A percentile compares a stretch with the other conserved stretches of the same genome.
Evolutionary conservation across 2,113 vertebrate species (phyloP).

Genomic region (Platichthys stellatus): DNA sequence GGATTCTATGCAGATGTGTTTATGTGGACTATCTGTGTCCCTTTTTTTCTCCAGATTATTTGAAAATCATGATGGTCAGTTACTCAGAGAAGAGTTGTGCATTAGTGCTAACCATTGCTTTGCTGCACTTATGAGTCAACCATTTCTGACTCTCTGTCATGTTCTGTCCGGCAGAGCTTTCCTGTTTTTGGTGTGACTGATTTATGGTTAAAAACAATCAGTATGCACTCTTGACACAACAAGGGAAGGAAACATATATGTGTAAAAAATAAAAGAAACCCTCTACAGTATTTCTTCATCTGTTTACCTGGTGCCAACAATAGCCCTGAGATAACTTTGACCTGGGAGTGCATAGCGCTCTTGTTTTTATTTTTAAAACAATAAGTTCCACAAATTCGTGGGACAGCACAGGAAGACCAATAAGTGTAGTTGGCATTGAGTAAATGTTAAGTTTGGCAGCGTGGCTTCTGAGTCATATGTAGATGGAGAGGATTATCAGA

Average conservation of each 20-base stretch:
- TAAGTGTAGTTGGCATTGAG: conserved; percentile 61
- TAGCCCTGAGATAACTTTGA: conserved; percentile 43
- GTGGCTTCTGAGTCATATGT: conserved; percentile 51
- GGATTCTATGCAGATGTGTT: neutral
- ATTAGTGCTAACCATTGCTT: neutral
- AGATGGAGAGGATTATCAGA: conserved; percentile 56
- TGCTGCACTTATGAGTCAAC: neutral
- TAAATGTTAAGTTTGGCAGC: conserved; percentile 65
- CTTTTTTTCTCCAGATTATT: neutral
- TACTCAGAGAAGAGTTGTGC: neutral
- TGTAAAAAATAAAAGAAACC: conserved; percentile 1
- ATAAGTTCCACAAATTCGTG: conserved; percentile 63
- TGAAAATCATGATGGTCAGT: neutral
- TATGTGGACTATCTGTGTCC: neutral
- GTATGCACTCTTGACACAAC: neutral
- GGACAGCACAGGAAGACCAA: conserved; percentile 66
- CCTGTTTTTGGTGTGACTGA: conserved; percentile 10
- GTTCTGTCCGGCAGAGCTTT: neutral
- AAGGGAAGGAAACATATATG: neutral
- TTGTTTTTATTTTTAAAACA: conserved; percentile 56
- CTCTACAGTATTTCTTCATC: conserved; percentile 18
- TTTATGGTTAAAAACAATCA: conserved; percentile 15
- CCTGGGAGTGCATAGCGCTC: conserved; percentile 49
- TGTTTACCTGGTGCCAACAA: conserved; percentile 54
- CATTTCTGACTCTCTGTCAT: too few relatives aligned